Evolutionary conservation across 1,140 invertebrate genomes (phyloP), one percentile per base, ranked within the genome.

Genomic region (Zaprionus davidi): DNA sequence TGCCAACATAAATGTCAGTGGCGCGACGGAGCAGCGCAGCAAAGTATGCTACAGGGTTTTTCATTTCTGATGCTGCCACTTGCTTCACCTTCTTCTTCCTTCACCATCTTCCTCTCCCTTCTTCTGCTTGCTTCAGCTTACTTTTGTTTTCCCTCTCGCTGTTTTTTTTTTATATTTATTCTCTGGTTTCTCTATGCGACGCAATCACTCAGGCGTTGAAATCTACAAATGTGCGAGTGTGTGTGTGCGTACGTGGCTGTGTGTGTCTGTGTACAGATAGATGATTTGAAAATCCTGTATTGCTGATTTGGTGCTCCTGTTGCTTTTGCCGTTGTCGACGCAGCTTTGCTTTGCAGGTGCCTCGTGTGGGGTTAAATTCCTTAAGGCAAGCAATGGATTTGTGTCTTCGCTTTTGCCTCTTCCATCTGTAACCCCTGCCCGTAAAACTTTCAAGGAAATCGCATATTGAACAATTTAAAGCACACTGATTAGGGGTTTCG

Each of bases 221-320:
- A 79, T 90, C 76, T 81, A 60, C 76, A 79, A 71, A 73, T 88
- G 81, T 31, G n/a, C 44, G 38, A 62, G 67, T 71, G 64, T 22
- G 24, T 34, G 15, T 31, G 15, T 51, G 44, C 34, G 17, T 46
- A 13, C 11, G 51, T 64, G 59, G 17, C 59, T 49, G 41, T 65
- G 64, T 68, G 62, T 64, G 63, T 71, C 49, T 70, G 65, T 71
- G 55, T 59, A 57, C 31, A 68, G 58, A 75, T 69, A 81, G 81
- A 85, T 85, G 85, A 88, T 88, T 88, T 88, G 79, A 80, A 90
- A 88, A 88, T 90, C 85, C 81, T 88, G 84, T 88, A 90, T 87
- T 87, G 84, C 83, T 88, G 83, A 87, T 87, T 87, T 87, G 80
- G 77, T 83, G 70, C 51, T 76, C 68, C 64, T 66, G 66, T 57